Percentiles rank a stretch among this genome's conserved stretches.
These are phyloP conservation scores for Drosophila mulleri DNA, from an alignment of 2,888 invertebrate genomes.

Conservation along the genomic window DNA sequence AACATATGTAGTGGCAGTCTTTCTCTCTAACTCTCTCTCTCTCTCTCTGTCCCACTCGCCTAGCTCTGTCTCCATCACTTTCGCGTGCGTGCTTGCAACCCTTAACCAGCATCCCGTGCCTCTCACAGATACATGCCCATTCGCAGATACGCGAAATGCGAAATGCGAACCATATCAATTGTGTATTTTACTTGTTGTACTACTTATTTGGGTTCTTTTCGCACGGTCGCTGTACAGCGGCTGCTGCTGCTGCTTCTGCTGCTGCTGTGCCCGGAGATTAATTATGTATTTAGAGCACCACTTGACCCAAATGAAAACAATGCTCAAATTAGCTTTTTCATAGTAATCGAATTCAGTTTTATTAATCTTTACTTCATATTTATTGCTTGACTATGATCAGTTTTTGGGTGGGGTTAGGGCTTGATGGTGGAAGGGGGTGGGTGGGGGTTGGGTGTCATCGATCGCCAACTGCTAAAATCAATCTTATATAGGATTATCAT, in stretches of 20 bases:
- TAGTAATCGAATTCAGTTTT: slow-evolving; percentile 62
- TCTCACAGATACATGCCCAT: slow-evolving; percentile 57
- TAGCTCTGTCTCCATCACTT: neutral
- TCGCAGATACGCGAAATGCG: slow-evolving; percentile 26
- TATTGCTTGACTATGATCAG: slow-evolving; percentile 36
- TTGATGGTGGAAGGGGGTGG: no score
- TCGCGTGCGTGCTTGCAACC: slow-evolving; percentile 23
- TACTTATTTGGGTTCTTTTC: slow-evolving; percentile 3
- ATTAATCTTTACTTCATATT: slow-evolving; percentile 65
- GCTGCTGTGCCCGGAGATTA: slow-evolving; percentile 25
- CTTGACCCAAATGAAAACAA: slow-evolving; percentile 42
- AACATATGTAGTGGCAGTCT: neutral
- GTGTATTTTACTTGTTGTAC: slow-evolving; percentile 15
- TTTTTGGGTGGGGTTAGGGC: neutral
- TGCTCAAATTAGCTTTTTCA: slow-evolving; percentile 28
- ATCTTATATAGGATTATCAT: slow-evolving; percentile 23
- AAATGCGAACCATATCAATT: slow-evolving; percentile 25
- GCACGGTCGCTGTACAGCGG: neutral
- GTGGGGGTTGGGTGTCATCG: slow-evolving; percentile 1
- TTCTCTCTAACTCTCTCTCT: slow-evolving; percentile 7
- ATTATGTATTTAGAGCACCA: slow-evolving; percentile 29
- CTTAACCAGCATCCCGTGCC: slow-evolving; percentile 20
- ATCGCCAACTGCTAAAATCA: slow-evolving; percentile 12
- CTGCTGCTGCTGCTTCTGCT: slow-evolving; percentile 4
- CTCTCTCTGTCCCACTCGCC: slow-evolving; percentile 8